Conservation (phyloP, 2,888 invertebrate genomes). For the Cantharis rufa region DNA sequence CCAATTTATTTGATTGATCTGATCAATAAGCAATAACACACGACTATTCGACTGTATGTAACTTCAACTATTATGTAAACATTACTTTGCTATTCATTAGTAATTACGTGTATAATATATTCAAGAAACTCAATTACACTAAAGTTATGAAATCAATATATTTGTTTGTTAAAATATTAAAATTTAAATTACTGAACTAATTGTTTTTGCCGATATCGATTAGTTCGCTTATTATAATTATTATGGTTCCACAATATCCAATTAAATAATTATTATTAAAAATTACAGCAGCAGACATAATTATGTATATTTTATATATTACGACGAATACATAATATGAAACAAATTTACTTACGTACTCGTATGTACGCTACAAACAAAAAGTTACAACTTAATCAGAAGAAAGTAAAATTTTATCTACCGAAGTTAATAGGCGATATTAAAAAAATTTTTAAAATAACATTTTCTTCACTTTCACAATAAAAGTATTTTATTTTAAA, state of each 20-base stretch:
- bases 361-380: background rate
- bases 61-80: background rate
- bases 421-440: background rate
- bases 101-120: background rate
- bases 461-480: conserved; percentile 26
- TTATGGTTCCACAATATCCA: background rate
- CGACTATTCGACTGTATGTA: background rate
- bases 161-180: conserved; percentile 1
- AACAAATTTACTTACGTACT: background rate
- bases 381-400: background rate
- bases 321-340: background rate
- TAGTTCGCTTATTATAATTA: background rate
- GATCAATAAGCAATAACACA: background rate
- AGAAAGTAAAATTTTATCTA: background rate
- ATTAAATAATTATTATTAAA: background rate
- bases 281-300: background rate
- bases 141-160: conserved; percentile 1
- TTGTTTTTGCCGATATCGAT: background rate
- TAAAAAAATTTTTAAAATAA: conserved; percentile 5
- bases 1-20: background rate
- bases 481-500: conserved; percentile 30
- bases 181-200: background rate
- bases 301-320: too few relatives aligned
- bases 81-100: background rate
- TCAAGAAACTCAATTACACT: background rate